Evolutionary conservation across 1,140 invertebrate genomes (phyloP), one percentile per base, ranked within the genome.

Genomic region (Papilio aristodemus): DNA sequence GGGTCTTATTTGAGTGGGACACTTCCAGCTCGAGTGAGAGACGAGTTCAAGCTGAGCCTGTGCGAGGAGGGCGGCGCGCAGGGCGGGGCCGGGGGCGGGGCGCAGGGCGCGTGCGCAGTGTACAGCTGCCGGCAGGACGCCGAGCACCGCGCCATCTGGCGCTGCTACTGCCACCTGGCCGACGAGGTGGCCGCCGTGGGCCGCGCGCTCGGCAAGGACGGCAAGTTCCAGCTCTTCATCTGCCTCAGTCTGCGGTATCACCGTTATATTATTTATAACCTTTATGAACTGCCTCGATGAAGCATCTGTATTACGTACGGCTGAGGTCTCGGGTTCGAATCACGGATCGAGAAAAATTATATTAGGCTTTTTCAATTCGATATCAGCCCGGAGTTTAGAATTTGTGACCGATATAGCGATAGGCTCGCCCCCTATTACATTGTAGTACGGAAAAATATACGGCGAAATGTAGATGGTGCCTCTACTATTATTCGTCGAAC

Each of bases 221-320:
- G 98, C 32, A 98, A 99, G 92, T 99, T 99, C 87, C 98, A 99
- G 85, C 93, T 99, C 7, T 98, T 99, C 83, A 95, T 99, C 67
- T 99, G 98, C 87, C 93, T 99, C 8, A 95, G 96, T 82, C 93
- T 97, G 67, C 94, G 97, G 97, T 97, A 97, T 90, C 92, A 98
- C 4, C 94, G 95, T 77, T 93, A 96, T 96, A 95, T 50, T 43
- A 62, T 19, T 22, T 67, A 32, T 58, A 38, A 38, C 14, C 8
- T n/a, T n/a, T n/a, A n/a, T n/a, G n/a, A n/a, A n/a, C n/a, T n/a
- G n/a, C n/a, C n/a, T n/a, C n/a, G n/a, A n/a, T n/a, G n/a, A n/a
- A n/a, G n/a, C n/a, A n/a, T n/a, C n/a, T n/a, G n/a, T n/a, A n/a
- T n/a, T n/a, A n/a, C n/a, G n/a, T n/a, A n/a, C n/a, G n/a, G n/a